These are phyloP conservation scores for Microplitis deprimator DNA, from an alignment of 2,888 invertebrate genomes.

Conservation along the genomic window DNA sequence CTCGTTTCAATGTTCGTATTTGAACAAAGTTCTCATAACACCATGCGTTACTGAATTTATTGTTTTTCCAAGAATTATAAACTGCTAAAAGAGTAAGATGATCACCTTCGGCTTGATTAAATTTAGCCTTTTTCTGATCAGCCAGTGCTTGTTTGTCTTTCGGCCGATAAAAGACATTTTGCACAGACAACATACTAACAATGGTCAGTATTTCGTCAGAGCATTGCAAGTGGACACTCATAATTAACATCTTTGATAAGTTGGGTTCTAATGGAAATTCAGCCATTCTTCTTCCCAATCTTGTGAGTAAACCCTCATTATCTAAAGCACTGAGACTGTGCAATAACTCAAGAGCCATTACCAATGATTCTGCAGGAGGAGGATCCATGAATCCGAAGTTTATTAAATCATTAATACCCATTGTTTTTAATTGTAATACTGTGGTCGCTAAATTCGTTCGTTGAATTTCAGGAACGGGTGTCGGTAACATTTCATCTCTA, in stretches of 20 bases:
- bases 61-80: conserved; percentile 99
- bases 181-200: conserved; percentile 98
- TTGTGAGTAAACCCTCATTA: conserved; percentile 89
- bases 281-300: conserved; percentile 93
- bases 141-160: conserved; percentile 97
- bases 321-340: conserved; percentile 98
- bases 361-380: conserved; percentile 96
- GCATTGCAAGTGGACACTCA: conserved; percentile 98
- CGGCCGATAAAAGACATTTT: conserved; percentile 96
- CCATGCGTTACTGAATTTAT: conserved; percentile 99
- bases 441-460: conserved; percentile 97
- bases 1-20: conserved; percentile 94
- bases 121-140: conserved; percentile 99
- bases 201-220: conserved; percentile 98
- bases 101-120: conserved; percentile 99
- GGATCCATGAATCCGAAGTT: conserved; percentile 99
- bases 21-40: conserved; percentile 99
- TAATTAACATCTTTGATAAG: conserved; percentile 97
- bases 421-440: conserved; percentile 95
- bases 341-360: conserved; percentile 97
- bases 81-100: conserved; percentile 97
- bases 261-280: conserved; percentile 99
- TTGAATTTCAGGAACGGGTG: conserved; percentile 99
- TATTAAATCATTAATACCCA: conserved; percentile 98
- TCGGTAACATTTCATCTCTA: conserved; percentile 98